Percentiles rank a stretch among this genome's conserved stretches.
These are phyloP conservation scores for Acanthochromis polyacanthus DNA, from an alignment of 2,113 vertebrate species.

Conservation along the genomic window DNA sequence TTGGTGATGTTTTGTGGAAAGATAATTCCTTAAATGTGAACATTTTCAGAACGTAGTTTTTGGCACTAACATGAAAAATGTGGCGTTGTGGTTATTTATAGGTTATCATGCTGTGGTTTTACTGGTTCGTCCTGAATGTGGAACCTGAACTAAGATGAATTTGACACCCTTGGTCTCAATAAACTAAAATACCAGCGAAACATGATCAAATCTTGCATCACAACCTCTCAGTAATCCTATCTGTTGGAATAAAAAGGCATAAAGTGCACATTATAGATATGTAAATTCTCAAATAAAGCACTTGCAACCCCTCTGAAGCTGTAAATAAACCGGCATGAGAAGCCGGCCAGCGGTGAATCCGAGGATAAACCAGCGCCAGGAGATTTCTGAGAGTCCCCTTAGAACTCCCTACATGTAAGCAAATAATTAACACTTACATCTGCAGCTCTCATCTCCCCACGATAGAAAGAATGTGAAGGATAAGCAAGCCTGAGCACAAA, in stretches of 20 bases:
- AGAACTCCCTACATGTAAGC: conserved; percentile 31
- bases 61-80: no score
- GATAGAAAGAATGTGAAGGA: conserved; percentile 25
- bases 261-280: background rate
- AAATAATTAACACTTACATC: conserved; percentile 75
- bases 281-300: background rate
- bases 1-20: no score
- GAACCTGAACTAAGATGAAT: no score
- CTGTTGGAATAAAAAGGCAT: background rate
- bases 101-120: no score
- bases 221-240: no score
- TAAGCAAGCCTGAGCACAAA: conserved; percentile 43
- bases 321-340: conserved; percentile 12
- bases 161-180: no score
- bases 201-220: no score
- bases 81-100: no score
- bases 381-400: background rate
- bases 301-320: conserved; percentile 1
- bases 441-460: conserved; percentile 34
- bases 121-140: no score
- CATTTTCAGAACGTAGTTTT: no score
- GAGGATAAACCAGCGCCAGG: background rate
- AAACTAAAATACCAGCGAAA: no score
- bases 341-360: background rate
- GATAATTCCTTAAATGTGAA: no score